Evolutionary conservation across 1,140 invertebrate species (phyloP), one percentile per base, ranked within the genome.

Genomic region (Drosophila asahinai): DNA sequence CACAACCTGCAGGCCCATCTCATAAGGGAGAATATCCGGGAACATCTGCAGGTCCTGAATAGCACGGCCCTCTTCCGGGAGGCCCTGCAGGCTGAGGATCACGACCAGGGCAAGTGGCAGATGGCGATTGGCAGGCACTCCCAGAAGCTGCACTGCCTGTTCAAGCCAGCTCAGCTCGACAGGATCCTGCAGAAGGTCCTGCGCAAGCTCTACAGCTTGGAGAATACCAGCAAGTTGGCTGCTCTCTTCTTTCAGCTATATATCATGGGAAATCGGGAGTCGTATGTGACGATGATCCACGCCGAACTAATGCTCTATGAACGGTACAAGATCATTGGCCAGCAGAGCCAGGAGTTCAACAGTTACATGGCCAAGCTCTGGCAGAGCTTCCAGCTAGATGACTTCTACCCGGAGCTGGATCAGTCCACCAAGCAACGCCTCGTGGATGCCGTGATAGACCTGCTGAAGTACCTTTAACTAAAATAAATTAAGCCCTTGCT

Each of bases 281-380:
- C 77, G 11, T 79, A 54, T 36, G n/a, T 33, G 9, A 19, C 57
- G 2, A 71, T 78, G 77, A 48, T 79, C 0, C 17, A 54, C 6
- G 33, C 77, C 0, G 75, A 79, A n/a, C 11, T 79, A 3, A 33
- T 36, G 27, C 66, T 79, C 0, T 79, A 79, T 38, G 47, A 54
- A 3, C 66, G 75, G 3, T 79, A 64, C 5, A 59, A 72, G 14
- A 19, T 1, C 14, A 27, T 15, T 2, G 75, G 42, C 6, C 11
- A 45, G 0, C n/a, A 45, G 19, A 70, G 25, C 12, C 12, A 14
- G 4, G 25, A 49, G 5, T 78, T 71, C 33, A 15, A 27, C 19
- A 30, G 12, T 3, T 79, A 79, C 19, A 64, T 79, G 77, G 75
- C 77, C 14, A 60, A 79, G 12, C 43, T 79, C n/a, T 79, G 76